Percentiles rank a stretch among this genome's conserved stretches.
Evolutionary conservation across 1,140 invertebrate genomes (phyloP).

Genomic region (Centruroides sculpturatus): DNA sequence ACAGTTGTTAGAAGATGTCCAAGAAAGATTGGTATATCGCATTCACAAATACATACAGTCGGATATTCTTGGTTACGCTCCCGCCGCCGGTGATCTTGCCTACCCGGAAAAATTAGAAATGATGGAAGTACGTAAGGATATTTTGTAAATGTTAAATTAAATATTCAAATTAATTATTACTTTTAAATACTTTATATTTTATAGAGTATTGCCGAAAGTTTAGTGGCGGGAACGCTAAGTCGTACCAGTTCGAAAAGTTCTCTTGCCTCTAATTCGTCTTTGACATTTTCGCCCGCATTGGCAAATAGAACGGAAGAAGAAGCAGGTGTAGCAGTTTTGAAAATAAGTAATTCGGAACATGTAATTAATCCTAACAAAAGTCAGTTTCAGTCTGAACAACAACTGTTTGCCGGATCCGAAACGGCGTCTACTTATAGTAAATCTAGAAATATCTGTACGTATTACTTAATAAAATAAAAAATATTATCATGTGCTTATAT

Average conservation of each 20-base stretch:
- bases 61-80: constrained; percentile 74
- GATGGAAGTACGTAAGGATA: constrained; percentile 56
- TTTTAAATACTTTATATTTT: background rate
- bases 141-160: background rate
- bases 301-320: too few species aligned
- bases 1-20: constrained; percentile 87
- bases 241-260: constrained; percentile 18
- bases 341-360: too few species aligned
- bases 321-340: too few species aligned
- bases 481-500: too few species aligned
- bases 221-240: constrained; percentile 7
- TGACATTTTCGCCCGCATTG: too few species aligned
- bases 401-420: too few species aligned
- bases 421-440: too few species aligned
- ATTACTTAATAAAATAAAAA: too few species aligned
- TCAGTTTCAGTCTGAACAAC: too few species aligned
- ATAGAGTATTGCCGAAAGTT: constrained; percentile 16
- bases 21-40: constrained; percentile 89
- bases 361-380: too few species aligned
- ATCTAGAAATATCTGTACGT: too few species aligned
- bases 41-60: constrained; percentile 85
- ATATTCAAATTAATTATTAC: background rate
- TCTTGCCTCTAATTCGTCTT: constrained; percentile 9
- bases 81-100: constrained; percentile 85
- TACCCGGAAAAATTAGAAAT: constrained; percentile 95